Evolutionary conservation across 2,113 vertebrate species (phyloP).

Genomic region (Dasyornis broadbenti): DNA sequence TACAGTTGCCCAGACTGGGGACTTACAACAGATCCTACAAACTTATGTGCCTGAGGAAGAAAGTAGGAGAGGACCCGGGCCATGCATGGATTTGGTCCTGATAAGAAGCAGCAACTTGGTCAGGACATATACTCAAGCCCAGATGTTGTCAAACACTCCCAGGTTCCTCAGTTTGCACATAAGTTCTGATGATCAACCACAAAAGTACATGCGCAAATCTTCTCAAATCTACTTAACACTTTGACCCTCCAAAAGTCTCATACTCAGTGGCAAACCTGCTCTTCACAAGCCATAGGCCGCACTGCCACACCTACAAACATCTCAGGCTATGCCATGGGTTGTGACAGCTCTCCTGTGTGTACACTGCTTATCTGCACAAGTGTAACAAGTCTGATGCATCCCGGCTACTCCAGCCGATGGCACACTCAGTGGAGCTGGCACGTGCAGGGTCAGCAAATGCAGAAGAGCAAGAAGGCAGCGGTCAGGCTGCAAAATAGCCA

Average conservation of each 20-base stretch:
- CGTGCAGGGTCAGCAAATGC: neutral
- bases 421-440: neutral
- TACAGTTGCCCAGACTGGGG: neutral
- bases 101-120: neutral
- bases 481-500: neutral
- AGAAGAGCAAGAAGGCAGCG: neutral
- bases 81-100: neutral
- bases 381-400: neutral
- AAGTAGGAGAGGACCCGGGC: neutral
- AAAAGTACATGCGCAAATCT: neutral
- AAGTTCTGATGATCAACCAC: neutral
- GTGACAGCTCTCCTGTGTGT: neutral
- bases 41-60: neutral
- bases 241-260: neutral
- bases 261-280: neutral
- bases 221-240: neutral
- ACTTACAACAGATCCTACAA: neutral
- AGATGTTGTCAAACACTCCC: neutral
- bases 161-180: neutral
- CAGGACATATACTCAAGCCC: neutral
- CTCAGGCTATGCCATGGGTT: neutral
- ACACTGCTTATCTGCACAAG: neutral
- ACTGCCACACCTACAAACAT: neutral
- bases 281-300: neutral
- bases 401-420: rapidly evolving